Conservation (phyloP, 2,888 invertebrate species). For the Poecilobothrus nobilitatus region DNA sequence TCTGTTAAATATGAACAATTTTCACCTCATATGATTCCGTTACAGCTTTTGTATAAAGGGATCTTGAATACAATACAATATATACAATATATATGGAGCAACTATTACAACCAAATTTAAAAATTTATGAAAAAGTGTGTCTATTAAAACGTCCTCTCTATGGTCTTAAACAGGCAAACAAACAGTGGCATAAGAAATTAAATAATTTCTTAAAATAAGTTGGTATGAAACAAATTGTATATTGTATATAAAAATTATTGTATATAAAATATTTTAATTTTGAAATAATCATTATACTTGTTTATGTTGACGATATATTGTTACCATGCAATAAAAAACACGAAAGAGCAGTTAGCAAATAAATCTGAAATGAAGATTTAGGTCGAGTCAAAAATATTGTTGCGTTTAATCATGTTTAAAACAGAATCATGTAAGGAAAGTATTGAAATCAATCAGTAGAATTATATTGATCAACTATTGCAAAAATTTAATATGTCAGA, state of each 20-base stretch:
- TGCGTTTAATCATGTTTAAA: not conserved
- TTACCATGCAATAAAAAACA: not conserved
- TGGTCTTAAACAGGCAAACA: not conserved
- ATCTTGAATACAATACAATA: no score
- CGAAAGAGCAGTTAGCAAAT: not conserved
- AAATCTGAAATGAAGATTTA: not conserved
- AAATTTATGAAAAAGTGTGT: conserved; percentile 12
- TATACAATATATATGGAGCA: conserved; percentile 14
- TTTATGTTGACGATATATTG: not conserved
- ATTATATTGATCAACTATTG: not conserved
- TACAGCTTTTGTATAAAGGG: conserved; percentile 13
- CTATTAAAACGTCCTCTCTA: conserved; percentile 12
- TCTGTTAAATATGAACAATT: conserved; percentile 12
- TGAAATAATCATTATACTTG: not conserved
- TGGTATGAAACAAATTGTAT: not conserved
- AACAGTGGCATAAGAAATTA: not conserved
- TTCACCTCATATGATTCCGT: conserved; percentile 7
- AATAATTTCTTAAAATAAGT: not conserved
- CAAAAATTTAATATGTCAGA: not conserved
- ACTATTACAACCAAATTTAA: not conserved
- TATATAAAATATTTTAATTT: not conserved
- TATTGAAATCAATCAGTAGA: not conserved
- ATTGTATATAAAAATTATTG: not conserved
- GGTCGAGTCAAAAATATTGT: not conserved
- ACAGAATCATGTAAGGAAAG: not conserved